These are phyloP conservation scores for Plestiodon gilberti DNA, from an alignment of 2,113 vertebrate genomes.

Conservation along the genomic window DNA sequence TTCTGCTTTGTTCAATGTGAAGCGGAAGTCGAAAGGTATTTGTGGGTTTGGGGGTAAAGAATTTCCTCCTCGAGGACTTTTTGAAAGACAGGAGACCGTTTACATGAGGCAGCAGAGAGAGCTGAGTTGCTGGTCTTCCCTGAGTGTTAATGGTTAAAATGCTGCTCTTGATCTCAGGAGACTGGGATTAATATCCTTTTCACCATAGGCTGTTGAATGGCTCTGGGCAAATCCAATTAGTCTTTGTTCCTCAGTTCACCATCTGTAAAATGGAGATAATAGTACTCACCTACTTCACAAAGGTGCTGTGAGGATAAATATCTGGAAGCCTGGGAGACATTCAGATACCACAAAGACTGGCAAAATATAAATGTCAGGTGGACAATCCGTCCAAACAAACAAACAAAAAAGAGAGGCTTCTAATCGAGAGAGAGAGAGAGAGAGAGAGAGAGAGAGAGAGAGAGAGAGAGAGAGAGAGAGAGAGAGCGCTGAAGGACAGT, in stretches of 20 bases:
- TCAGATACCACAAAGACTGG: slow-evolving; percentile 8
- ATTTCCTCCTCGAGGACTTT: not conserved
- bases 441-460: not conserved
- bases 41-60: not conserved
- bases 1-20: not conserved
- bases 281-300: not conserved
- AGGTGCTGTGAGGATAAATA: slow-evolving; percentile 1
- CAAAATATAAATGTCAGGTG: not conserved
- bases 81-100: not conserved
- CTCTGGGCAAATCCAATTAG: slow-evolving; percentile 22
- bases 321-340: not conserved
- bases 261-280: slow-evolving; percentile 39
- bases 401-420: not conserved
- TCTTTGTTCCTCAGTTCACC: slow-evolving; percentile 22
- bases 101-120: not conserved
- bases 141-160: not conserved
- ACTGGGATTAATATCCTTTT: slow-evolving; percentile 19
- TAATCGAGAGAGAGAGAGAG: not conserved
- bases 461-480: not conserved
- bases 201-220: not conserved
- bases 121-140: not conserved
- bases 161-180: not conserved
- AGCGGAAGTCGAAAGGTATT: not conserved
- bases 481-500: not conserved
- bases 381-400: not conserved